These are phyloP conservation scores for Campoplex nolae DNA, from an alignment of 2,888 invertebrate genomes.

Conservation along the genomic window DNA sequence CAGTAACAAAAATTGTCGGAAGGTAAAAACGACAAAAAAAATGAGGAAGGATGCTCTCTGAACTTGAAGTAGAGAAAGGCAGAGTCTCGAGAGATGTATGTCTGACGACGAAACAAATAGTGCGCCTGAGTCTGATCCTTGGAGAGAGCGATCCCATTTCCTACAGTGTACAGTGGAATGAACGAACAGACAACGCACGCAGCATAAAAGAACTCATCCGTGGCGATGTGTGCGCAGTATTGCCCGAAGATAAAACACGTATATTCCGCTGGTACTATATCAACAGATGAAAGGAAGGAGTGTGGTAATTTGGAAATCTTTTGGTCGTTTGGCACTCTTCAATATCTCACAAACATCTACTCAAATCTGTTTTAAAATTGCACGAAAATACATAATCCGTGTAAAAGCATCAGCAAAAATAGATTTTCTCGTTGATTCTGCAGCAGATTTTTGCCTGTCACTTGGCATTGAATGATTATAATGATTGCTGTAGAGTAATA, in stretches of 20 bases:
- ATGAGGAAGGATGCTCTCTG: constrained; percentile 39
- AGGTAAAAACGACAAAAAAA: constrained; percentile 37
- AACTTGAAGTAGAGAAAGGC: constrained; percentile 30
- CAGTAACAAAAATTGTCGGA: constrained; percentile 40
- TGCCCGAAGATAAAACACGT: background rate
- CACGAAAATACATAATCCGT: too few relatives aligned
- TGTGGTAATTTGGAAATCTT: background rate
- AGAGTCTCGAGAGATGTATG: constrained; percentile 41
- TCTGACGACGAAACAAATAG: constrained; percentile 66
- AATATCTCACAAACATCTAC: background rate
- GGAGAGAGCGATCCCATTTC: constrained; percentile 64
- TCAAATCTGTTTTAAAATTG: background rate
- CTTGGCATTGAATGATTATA: too few relatives aligned
- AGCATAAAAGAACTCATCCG: constrained; percentile 15
- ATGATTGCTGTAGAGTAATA: too few relatives aligned
- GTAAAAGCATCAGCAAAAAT: too few relatives aligned
- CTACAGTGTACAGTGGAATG: constrained; percentile 9
- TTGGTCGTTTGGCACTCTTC: background rate
- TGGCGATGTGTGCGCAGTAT: background rate
- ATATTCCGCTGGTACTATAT: constrained; percentile 8
- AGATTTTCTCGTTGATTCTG: too few relatives aligned
- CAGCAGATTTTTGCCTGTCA: background rate
- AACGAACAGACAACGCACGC: background rate
- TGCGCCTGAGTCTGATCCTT: constrained; percentile 38
- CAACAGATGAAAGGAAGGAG: background rate